These are phyloP conservation scores for Telenomus remus DNA, from an alignment of 1,140 invertebrate species.

Conservation along the genomic window DNA sequence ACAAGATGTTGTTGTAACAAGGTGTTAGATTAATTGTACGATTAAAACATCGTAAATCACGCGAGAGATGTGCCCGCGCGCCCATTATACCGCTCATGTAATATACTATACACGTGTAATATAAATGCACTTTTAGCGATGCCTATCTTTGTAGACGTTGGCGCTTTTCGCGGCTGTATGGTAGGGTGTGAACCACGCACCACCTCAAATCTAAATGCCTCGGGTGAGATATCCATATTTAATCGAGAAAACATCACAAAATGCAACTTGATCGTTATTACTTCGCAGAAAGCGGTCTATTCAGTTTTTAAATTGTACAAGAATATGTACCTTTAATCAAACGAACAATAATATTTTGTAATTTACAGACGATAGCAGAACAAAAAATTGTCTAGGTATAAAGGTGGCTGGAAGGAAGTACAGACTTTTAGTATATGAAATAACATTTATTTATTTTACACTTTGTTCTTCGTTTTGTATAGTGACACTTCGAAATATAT, in stretches of 20 bases:
- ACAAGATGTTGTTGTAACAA: conserved; percentile 73
- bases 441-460: too few relatives aligned
- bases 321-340: too few relatives aligned
- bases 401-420: too few relatives aligned
- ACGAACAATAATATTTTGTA: neutral
- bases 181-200: conserved; percentile 34
- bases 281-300: conserved; percentile 6
- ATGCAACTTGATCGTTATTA: conserved; percentile 27
- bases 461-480: too few relatives aligned
- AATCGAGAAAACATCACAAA: conserved; percentile 33
- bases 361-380: too few relatives aligned
- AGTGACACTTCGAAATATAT: too few relatives aligned
- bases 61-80: conserved; percentile 67
- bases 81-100: conserved; percentile 41
- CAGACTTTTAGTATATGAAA: too few relatives aligned
- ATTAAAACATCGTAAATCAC: conserved; percentile 74
- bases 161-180: conserved; percentile 46
- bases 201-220: conserved; percentile 51
- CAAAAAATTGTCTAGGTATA: too few relatives aligned
- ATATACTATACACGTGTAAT: conserved; percentile 39
- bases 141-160: conserved; percentile 52
- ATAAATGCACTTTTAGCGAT: conserved; percentile 48
- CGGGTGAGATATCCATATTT: conserved; percentile 41
- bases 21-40: conserved; percentile 75
- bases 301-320: conserved; percentile 2